These are phyloP conservation scores for Pyxicephalus adspersus DNA, from an alignment of 2,113 vertebrate species.

Conservation along the genomic window DNA sequence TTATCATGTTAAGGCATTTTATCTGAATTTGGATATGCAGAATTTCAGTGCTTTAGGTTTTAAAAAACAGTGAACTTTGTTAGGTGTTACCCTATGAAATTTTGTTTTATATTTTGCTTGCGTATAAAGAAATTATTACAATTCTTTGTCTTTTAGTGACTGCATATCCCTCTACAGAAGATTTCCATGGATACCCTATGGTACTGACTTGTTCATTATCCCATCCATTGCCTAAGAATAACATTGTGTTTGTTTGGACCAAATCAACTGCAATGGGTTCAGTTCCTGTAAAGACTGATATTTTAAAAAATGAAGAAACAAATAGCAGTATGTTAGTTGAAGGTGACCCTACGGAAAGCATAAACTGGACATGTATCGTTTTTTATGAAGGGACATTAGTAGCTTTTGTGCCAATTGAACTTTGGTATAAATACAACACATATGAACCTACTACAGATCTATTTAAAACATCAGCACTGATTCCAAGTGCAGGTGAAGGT, in stretches of 20 bases:
- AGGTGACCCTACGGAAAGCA: not conserved
- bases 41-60: no score
- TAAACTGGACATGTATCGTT: constrained; percentile 21
- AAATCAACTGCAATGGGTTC: not conserved
- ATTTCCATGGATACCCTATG: not conserved
- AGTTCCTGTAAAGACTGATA: not conserved
- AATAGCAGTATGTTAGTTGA: not conserved
- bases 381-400: not conserved
- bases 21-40: no score
- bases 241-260: not conserved
- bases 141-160: constrained; percentile 16
- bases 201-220: constrained; percentile 9
- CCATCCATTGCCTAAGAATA: not conserved
- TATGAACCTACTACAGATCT: not conserved
- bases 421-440: not conserved
- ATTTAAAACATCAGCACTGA: not conserved
- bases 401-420: not conserved
- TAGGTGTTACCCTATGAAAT: no score
- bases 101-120: no score
- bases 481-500: not conserved
- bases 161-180: constrained; percentile 1
- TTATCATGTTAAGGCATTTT: no score
- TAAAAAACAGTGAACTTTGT: no score
- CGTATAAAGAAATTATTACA: no score
- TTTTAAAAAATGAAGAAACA: not conserved